Evolutionary conservation across 2,797 vertebrate species (phyloP), one percentile per base, ranked within the genome.

Genomic region (Clarias fuscus): DNA sequence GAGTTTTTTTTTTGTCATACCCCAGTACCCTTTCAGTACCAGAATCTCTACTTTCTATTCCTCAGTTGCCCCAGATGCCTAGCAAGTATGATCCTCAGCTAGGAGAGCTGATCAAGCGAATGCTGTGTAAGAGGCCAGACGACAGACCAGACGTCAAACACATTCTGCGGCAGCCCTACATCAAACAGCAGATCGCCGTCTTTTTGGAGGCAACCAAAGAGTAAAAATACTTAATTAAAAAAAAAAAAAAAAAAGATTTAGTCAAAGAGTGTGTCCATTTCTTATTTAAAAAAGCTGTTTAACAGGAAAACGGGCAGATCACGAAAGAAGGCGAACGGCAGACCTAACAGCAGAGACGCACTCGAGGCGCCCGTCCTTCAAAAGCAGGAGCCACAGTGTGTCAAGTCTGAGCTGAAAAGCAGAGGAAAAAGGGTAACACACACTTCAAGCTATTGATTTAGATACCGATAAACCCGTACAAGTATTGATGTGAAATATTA

Each of bases 151-250:
- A 97, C 37, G 97, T 99, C 77, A 98, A 94, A 88, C 95, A 95
- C 82, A 96, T 99, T 91, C 94, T 99, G 64, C 93, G 97, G n/a
- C 97, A 99, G 88, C 95, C 97, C 0, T 99, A 97, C 88, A 98
- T 99, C 93, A 99, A 97, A 92, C 94, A 91, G 37, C 97, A 99
- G 85, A 99, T 99, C 64, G 92, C 96, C 68, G 88, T 97, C 91
- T 99, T 99, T 92, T 92, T 99, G 86, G 97, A 99, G 90, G 97
- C 97, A 87, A 98, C 97, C 0, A 99, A 98, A 91, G 95, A 95
- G 98, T 99, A 96, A 27, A 75, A 67, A 37, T 18, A 15, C 8
- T 58, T 27, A 20, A 24, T 70, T 33, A 33, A 33, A 33, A 33
- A 33, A 33, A 30, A 30, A 30, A 37, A 43, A 0, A 13, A 27